phyloP scores from a whole-genome alignment of 2,797 vertebrate genomes.

The Numenius phaeopus region DNA sequence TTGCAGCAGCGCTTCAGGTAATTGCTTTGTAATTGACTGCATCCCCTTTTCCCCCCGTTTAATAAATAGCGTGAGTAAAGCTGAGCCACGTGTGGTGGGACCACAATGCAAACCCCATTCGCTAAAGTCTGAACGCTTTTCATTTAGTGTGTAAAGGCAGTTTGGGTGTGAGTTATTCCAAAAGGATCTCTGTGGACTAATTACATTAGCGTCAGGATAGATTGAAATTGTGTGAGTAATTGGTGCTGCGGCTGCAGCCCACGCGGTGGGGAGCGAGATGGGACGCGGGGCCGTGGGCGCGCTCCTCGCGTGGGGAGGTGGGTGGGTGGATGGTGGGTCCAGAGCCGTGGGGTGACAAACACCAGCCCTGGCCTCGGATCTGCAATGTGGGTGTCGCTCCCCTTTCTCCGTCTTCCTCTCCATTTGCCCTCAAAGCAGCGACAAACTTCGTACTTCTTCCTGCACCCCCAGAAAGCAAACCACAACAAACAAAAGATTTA shows the following conservation, averaged over 20 bases:
- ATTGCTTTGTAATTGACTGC: constrained; percentile 82
- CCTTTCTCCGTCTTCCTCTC: rapidly evolving
- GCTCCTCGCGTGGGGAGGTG: background rate
- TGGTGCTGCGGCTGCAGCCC: constrained; percentile 76
- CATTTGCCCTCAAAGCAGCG: background rate
- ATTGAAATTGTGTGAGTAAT: constrained; percentile 84
- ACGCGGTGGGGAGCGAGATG: background rate
- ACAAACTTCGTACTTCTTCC: background rate
- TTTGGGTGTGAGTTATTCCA: constrained; percentile 71
- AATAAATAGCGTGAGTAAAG: constrained; percentile 83
- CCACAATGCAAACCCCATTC: constrained; percentile 63
- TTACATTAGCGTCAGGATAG: constrained; percentile 85
- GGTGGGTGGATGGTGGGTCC: background rate
- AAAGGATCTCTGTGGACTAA: constrained; percentile 85
- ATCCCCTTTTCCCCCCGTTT: constrained; percentile 81
- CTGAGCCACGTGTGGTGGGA: constrained; percentile 50
- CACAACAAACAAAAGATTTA: background rate
- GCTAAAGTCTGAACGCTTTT: constrained; percentile 46
- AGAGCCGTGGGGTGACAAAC: background rate
- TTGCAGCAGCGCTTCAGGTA: background rate
- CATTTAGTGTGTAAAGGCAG: constrained; percentile 67
- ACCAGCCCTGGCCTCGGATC: rapidly evolving
- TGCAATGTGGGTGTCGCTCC: rapidly evolving
- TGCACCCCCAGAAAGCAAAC: background rate
- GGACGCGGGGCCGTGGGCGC: background rate